Evolutionary conservation across 1,140 invertebrate species (phyloP), one percentile per base, ranked within the genome.

Genomic region (Drosophila nannoptera): DNA sequence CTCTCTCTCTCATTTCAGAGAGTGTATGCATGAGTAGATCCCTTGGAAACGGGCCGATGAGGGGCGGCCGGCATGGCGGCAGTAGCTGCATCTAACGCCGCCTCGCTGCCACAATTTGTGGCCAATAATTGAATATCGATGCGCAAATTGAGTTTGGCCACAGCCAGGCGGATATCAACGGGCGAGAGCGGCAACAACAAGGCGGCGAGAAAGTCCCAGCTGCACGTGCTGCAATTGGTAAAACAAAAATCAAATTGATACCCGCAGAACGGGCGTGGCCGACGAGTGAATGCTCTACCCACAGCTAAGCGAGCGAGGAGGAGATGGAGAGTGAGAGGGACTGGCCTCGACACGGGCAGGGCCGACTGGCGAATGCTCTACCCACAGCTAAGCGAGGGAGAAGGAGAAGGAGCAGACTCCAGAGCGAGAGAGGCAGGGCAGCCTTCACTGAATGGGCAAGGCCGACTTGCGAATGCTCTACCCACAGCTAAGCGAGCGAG

Each of bases 71-170:
- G 38, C 11, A 6, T n/a, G 40, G 9, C 7, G 40, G 40, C 4
- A 29, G 16, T 29, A 2, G 45, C 9, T 46, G 11, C 14, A 60
- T 43, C 40, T 43, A 43, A 43, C 40, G 40, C 12, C 12, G 40
- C 12, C 2, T 43, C n/a, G 45, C 22, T 22, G 22, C 29, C 43
- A 31, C 14, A 73, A 73, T 73, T 49, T 38, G 33, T 40, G 40
- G 32, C 71, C 49, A 49, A 42, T 70, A 56, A 58, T 58, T 56
- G 38, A 56, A 56, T 56, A 56, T 56, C 54, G 54, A 32, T n/a
- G 54, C 54, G 40, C 40, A 56, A 56, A 56, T 56, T 56, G 54
- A 56, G 38, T 56, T 56, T 56, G 54, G 38, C 16, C 38, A 31
- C 54, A 56, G 11, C 29, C n/a, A 32, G 14, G n/a, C 38, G 22